phyloP scores from a whole-genome alignment of 1,140 invertebrate species.

The Oncopodura yosiiana region DNA sequence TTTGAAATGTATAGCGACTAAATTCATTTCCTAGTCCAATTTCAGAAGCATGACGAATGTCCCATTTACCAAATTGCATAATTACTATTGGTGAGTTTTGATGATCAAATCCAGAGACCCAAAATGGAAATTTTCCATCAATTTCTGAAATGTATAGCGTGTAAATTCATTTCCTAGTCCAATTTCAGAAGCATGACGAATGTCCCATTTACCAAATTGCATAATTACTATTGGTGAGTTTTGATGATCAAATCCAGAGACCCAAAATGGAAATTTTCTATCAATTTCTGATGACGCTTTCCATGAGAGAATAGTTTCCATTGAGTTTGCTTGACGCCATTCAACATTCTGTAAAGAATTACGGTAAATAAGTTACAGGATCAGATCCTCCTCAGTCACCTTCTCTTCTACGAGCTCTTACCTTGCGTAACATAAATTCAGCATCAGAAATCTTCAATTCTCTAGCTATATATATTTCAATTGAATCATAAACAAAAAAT shows the following conservation, averaged over 20 bases:
- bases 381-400: neutral
- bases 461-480: too few relatives aligned
- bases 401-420: neutral
- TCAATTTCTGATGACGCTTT: constrained; percentile 57
- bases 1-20: too few relatives aligned
- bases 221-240: constrained; percentile 53
- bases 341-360: constrained; percentile 54
- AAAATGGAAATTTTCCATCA: constrained; percentile 61
- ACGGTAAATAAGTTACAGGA: neutral
- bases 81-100: constrained; percentile 59
- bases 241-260: constrained; percentile 68
- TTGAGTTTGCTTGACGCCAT: constrained; percentile 67
- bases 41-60: constrained; percentile 14
- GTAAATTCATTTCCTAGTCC: neutral
- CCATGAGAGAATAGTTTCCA: constrained; percentile 60
- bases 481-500: too few relatives aligned
- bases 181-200: constrained; percentile 10
- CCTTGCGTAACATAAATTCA: neutral
- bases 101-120: constrained; percentile 66
- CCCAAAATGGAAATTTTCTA: constrained; percentile 64
- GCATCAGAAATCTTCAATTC: neutral
- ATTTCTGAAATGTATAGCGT: too few relatives aligned
- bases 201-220: constrained; percentile 31
- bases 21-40: neutral
- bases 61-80: constrained; percentile 29